These are phyloP conservation scores for Plusia festucae DNA, from an alignment of 2,888 invertebrate genomes.

Conservation along the genomic window DNA sequence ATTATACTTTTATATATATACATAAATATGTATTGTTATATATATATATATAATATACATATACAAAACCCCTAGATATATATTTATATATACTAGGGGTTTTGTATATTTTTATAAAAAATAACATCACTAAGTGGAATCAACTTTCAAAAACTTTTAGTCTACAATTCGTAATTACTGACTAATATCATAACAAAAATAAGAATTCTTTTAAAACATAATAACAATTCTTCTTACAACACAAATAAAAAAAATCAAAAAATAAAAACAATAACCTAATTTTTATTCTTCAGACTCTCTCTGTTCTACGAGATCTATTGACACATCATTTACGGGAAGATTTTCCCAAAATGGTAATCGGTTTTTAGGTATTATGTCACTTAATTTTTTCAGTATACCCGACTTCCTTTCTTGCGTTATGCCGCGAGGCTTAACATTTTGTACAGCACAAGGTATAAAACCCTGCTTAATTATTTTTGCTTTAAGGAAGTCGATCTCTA, in stretches of 20 bases:
- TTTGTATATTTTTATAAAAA: background rate
- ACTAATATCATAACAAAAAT: background rate
- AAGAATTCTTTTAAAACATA: background rate
- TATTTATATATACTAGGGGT: background rate
- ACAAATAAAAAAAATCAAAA: background rate
- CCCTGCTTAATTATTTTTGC: constrained; percentile 11
- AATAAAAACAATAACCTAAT: background rate
- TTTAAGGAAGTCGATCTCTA: constrained; percentile 6
- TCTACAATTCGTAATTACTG: background rate
- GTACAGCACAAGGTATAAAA: background rate
- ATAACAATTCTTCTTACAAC: background rate
- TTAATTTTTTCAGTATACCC: constrained; percentile 17
- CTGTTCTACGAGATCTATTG: constrained; percentile 15
- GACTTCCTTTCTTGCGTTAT: constrained; percentile 23
- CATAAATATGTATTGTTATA: too few relatives aligned
- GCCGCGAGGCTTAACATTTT: constrained; percentile 12
- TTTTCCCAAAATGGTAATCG: constrained; percentile 17
- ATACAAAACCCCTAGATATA: too few relatives aligned
- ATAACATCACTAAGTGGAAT: background rate
- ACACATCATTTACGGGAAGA: constrained; percentile 11
- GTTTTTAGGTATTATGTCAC: constrained; percentile 19
- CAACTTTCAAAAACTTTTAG: background rate
- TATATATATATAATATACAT: too few relatives aligned
- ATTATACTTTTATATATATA: too few relatives aligned
- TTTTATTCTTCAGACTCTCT: constrained; percentile 7